Conservation (phyloP, 1,140 invertebrate species). For the Bicyclus anynana region DNA sequence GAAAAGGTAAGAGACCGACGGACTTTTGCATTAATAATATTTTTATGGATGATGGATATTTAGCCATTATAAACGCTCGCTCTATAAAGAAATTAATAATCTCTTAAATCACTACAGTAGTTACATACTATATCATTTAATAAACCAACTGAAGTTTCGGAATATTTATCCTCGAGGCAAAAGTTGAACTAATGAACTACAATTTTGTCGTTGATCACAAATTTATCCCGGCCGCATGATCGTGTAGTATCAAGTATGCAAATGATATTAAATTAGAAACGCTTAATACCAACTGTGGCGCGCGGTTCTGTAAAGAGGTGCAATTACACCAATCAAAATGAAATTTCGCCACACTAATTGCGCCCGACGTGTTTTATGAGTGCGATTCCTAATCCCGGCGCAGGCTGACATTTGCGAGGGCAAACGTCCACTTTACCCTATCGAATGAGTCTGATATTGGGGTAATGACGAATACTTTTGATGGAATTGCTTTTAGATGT, state of each 20-base stretch:
- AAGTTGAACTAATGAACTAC: not conserved
- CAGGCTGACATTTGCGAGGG: conserved; percentile 46
- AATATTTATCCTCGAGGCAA: not conserved
- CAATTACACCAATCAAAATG: conserved; percentile 76
- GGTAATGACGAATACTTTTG: not conserved
- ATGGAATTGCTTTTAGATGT: not conserved
- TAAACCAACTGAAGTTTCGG: no score
- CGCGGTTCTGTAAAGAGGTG: conserved; percentile 66
- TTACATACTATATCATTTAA: no score
- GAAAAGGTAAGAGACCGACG: no score
- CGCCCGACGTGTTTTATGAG: conserved; percentile 62
- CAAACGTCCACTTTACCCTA: conserved; percentile 18
- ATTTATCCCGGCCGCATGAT: not conserved
- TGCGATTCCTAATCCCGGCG: conserved; percentile 38
- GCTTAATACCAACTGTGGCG: conserved; percentile 74
- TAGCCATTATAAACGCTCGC: no score
- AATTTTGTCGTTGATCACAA: not conserved
- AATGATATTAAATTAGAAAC: conserved; percentile 75
- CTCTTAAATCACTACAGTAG: no score
- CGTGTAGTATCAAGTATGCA: conserved; percentile 56
- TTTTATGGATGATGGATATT: no score
- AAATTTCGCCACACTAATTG: conserved; percentile 71
- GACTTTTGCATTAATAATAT: no score
- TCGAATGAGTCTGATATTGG: conserved; percentile 4
- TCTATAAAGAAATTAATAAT: no score